Conservation (phyloP, 2,113 vertebrate species). For the Canis aureus region DNA sequence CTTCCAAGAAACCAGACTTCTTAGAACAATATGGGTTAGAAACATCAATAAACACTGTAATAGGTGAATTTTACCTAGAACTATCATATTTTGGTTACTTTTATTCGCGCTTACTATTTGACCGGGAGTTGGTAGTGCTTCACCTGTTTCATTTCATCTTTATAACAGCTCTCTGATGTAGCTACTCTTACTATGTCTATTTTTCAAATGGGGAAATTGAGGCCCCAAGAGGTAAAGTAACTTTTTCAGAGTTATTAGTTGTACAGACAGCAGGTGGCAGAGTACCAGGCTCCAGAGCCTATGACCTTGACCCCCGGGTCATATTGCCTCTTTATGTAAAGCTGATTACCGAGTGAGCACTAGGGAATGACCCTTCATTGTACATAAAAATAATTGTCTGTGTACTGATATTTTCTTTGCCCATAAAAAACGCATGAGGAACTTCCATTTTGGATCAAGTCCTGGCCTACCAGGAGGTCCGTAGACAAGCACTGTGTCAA, state of each 20-base stretch:
- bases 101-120: neutral
- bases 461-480: neutral
- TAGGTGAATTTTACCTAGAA: neutral
- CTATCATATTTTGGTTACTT: neutral
- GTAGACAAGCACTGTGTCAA: fast-evolving
- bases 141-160: neutral
- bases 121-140: neutral
- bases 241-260: neutral
- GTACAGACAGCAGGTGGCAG: neutral
- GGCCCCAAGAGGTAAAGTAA: neutral
- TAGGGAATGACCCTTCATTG: neutral
- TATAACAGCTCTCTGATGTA: neutral
- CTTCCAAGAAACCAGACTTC: neutral
- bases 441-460: neutral
- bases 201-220: neutral
- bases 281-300: neutral
- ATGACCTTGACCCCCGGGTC: neutral
- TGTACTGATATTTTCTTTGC: neutral
- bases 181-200: neutral
- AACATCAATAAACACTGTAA: fast-evolving
- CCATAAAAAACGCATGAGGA: neutral
- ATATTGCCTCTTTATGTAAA: neutral
- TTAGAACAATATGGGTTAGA: neutral
- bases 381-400: neutral
- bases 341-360: neutral